Evolutionary conservation across 2,888 invertebrate genomes (phyloP).

Genomic region (Papilio elwesi): DNA sequence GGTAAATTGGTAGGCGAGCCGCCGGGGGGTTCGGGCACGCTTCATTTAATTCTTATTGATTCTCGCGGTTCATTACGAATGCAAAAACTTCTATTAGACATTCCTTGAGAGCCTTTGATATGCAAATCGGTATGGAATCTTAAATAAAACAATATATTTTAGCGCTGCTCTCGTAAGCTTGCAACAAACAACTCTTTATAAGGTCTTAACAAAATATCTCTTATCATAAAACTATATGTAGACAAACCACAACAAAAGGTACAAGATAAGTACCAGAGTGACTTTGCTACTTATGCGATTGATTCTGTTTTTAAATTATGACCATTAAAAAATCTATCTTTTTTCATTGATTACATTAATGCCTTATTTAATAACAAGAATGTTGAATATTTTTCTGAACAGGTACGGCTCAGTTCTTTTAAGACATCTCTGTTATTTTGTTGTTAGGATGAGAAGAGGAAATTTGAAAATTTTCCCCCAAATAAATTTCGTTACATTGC

Average conservation of each 20-base stretch:
- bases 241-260: no score
- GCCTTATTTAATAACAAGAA: background rate
- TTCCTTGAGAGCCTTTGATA: constrained; percentile 69
- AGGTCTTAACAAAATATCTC: constrained; percentile 9
- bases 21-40: constrained; percentile 50
- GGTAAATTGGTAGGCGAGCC: constrained; percentile 38
- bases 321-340: no score
- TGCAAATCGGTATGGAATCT: constrained; percentile 66
- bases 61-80: constrained; percentile 73
- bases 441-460: constrained; percentile 20
- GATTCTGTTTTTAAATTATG: no score
- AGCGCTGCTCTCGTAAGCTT: constrained; percentile 41
- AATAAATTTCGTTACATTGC: constrained; percentile 38
- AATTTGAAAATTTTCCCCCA: constrained; percentile 32
- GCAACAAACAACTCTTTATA: constrained; percentile 34
- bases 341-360: background rate
- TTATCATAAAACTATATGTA: no score
- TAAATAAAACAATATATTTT: constrained; percentile 75
- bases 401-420: background rate
- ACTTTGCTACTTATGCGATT: no score
- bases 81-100: constrained; percentile 76
- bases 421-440: constrained; percentile 12
- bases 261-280: no score
- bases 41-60: constrained; percentile 71
- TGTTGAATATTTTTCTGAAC: background rate